Percentiles rank a stretch among this genome's conserved stretches.
Conservation (phyloP, 1,140 invertebrate genomes). For the Metaphire vulgaris region DNA sequence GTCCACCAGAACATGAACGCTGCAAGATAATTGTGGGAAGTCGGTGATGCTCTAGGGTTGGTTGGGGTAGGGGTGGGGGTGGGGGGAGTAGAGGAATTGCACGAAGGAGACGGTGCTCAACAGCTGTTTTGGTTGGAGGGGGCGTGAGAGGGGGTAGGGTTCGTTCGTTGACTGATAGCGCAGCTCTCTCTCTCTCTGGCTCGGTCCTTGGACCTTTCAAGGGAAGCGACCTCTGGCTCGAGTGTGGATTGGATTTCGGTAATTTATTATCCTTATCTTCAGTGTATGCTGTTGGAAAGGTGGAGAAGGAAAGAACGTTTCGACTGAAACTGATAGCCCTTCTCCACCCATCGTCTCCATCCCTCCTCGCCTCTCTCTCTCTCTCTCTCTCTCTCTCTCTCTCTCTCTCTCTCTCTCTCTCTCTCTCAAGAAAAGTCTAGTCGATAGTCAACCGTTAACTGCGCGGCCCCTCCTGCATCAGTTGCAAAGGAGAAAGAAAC, state of each 20-base stretch:
- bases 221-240: background rate
- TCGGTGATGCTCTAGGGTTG: background rate
- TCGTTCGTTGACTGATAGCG: background rate
- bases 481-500: too few species aligned
- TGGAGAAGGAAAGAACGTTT: background rate
- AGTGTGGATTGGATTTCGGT: background rate
- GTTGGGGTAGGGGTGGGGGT: background rate
- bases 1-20: background rate
- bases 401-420: too few species aligned
- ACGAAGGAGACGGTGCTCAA: background rate
- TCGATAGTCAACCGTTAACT: too few species aligned
- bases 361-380: too few species aligned
- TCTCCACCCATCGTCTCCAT: background rate
- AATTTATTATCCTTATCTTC: slow-evolving; percentile 3
- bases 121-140: background rate
- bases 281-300: background rate
- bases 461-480: too few species aligned
- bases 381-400: too few species aligned
- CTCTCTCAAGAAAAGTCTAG: too few species aligned
- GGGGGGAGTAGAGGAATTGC: too few species aligned
- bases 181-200: too few species aligned
- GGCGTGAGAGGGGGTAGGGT: background rate
- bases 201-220: background rate
- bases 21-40: background rate
- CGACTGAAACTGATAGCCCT: background rate